Conservation (phyloP, 2,113 vertebrate species). For the Acanthochromis polyacanthus region DNA sequence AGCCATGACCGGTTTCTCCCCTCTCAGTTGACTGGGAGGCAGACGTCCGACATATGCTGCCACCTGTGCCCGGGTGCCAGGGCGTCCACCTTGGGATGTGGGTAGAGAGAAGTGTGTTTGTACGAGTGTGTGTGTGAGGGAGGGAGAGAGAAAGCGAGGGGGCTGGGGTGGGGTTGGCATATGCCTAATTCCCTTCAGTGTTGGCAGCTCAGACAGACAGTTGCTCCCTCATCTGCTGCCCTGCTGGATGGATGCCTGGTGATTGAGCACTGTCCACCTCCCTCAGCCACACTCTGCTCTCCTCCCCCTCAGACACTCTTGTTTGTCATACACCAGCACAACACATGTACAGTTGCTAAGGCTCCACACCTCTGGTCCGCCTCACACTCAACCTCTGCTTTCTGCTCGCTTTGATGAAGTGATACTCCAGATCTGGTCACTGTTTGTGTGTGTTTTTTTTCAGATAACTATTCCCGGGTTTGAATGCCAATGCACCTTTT, state of each 20-base stretch:
- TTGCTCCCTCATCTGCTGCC: conserved; percentile 80
- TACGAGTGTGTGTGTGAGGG: conserved; percentile 19
- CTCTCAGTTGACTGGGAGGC: conserved; percentile 7
- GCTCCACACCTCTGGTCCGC: conserved; percentile 51
- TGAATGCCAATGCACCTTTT: conserved; percentile 22
- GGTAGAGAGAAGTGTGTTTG: conserved; percentile 9
- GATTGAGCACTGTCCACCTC: conserved; percentile 62
- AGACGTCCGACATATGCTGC: conserved; percentile 63
- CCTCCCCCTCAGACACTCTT: conserved; percentile 16
- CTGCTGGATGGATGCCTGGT: conserved; percentile 70
- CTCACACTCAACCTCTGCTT: conserved; percentile 11
- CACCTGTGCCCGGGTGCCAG: conserved; percentile 66
- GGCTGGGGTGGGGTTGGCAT: conserved; percentile 46
- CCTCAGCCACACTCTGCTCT: conserved; percentile 14
- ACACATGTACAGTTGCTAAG: conserved; percentile 40
- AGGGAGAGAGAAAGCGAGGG: neutral
- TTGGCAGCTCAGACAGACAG: conserved; percentile 74
- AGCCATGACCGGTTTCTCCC: neutral
- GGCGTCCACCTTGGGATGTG: conserved; percentile 28
- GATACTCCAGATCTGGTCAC: conserved; percentile 17
- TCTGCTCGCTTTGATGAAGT: conserved; percentile 22
- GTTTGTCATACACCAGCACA: conserved; percentile 35
- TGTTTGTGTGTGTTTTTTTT: conserved; percentile 16
- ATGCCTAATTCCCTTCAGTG: conserved; percentile 65
- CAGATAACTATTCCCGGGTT: conserved; percentile 29